These are phyloP conservation scores for Hydrolagus affinis DNA, from an alignment of 2,113 vertebrate species.

Conservation along the genomic window DNA sequence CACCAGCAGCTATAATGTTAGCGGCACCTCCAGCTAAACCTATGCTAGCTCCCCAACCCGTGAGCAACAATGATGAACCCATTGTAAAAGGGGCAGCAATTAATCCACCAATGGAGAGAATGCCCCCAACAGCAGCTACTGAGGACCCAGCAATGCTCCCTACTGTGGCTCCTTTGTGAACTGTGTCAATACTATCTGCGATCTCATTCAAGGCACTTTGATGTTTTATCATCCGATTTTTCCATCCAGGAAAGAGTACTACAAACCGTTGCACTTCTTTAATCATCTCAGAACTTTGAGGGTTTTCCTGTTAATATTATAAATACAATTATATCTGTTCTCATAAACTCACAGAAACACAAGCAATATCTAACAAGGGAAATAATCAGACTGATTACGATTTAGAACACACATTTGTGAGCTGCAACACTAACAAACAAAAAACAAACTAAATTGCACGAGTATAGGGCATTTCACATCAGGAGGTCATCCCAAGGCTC, in stretches of 20 bases:
- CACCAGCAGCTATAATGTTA: not conserved
- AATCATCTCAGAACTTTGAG: not conserved
- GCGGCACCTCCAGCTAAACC: not conserved
- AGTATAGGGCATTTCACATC: no score
- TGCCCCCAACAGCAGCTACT: not conserved
- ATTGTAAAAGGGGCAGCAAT: conserved; percentile 1
- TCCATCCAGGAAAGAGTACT: not conserved
- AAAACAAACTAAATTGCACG: no score
- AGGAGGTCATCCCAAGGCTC: no score
- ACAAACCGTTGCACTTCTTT: not conserved
- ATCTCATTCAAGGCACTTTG: not conserved
- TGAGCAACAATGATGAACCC: not conserved
- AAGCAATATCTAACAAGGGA: no score
- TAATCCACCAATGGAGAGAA: not conserved
- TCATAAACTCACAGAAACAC: no score
- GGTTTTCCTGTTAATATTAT: not conserved
- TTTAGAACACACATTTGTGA: no score
- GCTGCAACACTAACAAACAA: no score
- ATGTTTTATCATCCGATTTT: not conserved
- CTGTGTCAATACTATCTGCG: no score
- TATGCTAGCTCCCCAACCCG: not conserved
- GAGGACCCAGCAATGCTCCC: not conserved
- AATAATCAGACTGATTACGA: no score
- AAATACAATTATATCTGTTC: no score
- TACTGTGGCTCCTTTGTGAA: conserved; percentile 3